Conservation (phyloP, 2,888 invertebrate species). For the Rhamphomyia laevipes region DNA sequence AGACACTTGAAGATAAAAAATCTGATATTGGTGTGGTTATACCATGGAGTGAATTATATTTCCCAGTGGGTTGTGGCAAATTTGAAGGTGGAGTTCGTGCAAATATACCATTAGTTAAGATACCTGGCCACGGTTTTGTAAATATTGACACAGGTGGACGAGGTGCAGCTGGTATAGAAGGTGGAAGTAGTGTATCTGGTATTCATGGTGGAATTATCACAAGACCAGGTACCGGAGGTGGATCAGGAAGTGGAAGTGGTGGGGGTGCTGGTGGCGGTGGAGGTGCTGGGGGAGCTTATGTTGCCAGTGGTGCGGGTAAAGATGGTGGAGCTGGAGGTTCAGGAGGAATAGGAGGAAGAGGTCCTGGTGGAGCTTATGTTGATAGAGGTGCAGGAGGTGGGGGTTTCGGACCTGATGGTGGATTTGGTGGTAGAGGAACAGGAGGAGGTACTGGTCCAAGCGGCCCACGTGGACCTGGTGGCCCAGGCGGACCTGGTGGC, state of each 20-base stretch:
- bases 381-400: not conserved
- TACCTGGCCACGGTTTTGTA: conserved; percentile 12
- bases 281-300: conserved; percentile 3
- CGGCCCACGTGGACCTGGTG: not conserved
- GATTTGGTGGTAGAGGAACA: not conserved
- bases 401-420: conserved; percentile 3
- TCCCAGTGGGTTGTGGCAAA: conserved; percentile 61
- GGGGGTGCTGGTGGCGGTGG: conserved; percentile 8
- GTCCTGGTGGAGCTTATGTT: not conserved
- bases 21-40: conserved; percentile 43
- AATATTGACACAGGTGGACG: conserved; percentile 4
- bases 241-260: conserved; percentile 5
- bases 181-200: conserved; percentile 9
- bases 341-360: not conserved
- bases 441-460: not conserved
- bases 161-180: conserved; percentile 7
- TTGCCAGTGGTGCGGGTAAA: not conserved
- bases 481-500: conserved; percentile 10
- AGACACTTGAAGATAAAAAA: conserved; percentile 20
- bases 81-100: conserved; percentile 34
- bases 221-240: conserved; percentile 4
- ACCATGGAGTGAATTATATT: conserved; percentile 56
- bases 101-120: conserved; percentile 20
- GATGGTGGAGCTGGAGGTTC: not conserved
- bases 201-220: conserved; percentile 6